A percentile compares a stretch with the other conserved stretches of the same genome.
phyloP scores from a whole-genome alignment of 2,113 vertebrate genomes.

The Carassius gibelio region DNA sequence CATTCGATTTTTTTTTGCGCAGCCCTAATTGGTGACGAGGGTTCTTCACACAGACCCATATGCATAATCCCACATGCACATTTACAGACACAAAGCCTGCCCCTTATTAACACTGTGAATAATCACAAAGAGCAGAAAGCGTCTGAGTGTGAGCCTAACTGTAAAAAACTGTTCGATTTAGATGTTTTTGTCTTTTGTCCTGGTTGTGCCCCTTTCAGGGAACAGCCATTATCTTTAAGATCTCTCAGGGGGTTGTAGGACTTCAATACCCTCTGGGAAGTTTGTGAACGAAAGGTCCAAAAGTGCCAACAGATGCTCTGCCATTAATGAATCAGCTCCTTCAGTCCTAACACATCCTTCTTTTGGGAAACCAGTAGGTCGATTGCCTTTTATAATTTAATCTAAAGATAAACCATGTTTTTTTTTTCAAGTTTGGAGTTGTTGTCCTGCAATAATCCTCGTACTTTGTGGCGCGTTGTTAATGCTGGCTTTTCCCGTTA shows the following conservation, averaged over 20 bases:
- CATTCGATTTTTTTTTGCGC: no score
- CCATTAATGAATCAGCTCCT: background rate
- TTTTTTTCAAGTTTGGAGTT: background rate
- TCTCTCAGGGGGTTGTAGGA: constrained; percentile 38
- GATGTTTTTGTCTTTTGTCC: background rate
- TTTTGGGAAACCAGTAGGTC: background rate
- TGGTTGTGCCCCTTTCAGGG: background rate
- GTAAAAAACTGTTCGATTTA: constrained; percentile 17
- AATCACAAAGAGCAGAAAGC: background rate
- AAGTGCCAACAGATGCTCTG: constrained; percentile 42
- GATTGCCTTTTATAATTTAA: background rate
- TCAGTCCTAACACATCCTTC: constrained; percentile 25
- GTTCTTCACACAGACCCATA: background rate
- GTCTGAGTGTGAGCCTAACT: constrained; percentile 7
- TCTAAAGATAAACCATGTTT: background rate
- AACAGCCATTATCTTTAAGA: constrained; percentile 16
- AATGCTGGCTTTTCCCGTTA: background rate
- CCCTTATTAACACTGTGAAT: constrained; percentile 55
- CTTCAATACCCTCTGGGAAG: constrained; percentile 11
- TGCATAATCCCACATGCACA: constrained; percentile 28
- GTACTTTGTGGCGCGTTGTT: background rate
- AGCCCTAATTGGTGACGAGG: constrained; percentile 29
- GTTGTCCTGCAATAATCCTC: background rate
- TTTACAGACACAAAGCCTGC: constrained; percentile 34
- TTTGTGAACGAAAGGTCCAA: constrained; percentile 1